phyloP scores from a whole-genome alignment of 2,113 vertebrate species.

The Podilymbus podiceps region DNA sequence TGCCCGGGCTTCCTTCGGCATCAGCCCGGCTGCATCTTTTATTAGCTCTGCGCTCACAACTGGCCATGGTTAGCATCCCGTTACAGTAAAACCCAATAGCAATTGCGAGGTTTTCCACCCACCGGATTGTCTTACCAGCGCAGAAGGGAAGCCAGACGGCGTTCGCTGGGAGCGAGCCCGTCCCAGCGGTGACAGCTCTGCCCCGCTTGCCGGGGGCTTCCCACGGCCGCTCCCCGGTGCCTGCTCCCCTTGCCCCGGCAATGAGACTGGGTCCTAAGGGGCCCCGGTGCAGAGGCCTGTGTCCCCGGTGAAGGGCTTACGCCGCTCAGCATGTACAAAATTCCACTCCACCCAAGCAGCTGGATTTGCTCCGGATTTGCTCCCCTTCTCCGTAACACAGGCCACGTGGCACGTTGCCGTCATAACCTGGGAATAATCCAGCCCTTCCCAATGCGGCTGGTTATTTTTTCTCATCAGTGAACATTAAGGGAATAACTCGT shows the following conservation, averaged over 20 bases:
- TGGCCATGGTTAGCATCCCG: background rate
- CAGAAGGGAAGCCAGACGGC: background rate
- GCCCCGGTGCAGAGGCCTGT: background rate
- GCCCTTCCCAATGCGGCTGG: background rate
- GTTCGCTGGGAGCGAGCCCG: background rate
- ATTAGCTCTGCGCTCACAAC: background rate
- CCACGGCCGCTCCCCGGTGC: rapidly evolving
- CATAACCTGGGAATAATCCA: slow-evolving; percentile 46
- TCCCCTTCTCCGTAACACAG: background rate
- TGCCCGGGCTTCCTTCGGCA: background rate
- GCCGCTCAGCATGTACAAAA: background rate
- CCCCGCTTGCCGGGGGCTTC: background rate
- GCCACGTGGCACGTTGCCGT: background rate
- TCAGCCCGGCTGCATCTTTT: background rate
- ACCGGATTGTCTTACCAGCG: background rate
- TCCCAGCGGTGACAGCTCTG: background rate
- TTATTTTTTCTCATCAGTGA: background rate
- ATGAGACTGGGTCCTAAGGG: rapidly evolving
- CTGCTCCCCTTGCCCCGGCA: rapidly evolving
- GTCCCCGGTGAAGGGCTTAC: background rate
- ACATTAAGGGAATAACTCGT: background rate
- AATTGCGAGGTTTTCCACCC: background rate
- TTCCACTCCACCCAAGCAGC: background rate
- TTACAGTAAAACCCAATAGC: background rate
- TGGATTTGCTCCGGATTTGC: background rate